Conservation (phyloP, 1,140 invertebrate species). For the Gonioctena quinquepunctata region DNA sequence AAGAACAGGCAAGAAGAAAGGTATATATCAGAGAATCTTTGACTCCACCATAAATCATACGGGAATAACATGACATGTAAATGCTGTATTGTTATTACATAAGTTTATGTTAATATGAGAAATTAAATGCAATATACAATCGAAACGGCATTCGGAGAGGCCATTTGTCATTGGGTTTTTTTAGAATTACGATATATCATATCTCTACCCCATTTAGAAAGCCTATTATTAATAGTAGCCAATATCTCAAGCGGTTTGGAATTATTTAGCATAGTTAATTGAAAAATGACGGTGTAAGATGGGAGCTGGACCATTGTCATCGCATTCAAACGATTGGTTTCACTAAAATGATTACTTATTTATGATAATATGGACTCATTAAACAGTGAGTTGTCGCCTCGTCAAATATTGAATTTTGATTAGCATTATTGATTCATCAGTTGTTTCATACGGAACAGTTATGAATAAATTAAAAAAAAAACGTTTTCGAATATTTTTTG, state of each 20-base stretch:
- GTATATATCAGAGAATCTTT: constrained; percentile 25
- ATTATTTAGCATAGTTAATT: background rate
- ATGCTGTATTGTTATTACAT: constrained; percentile 39
- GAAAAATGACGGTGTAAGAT: constrained; percentile 3
- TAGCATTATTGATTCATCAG: no score
- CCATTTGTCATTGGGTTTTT: constrained; percentile 31
- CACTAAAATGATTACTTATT: background rate
- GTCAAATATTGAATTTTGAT: background rate
- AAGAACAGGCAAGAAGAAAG: constrained; percentile 6
- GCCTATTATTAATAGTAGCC: constrained; percentile 27
- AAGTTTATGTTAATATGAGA: constrained; percentile 37
- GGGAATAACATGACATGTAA: constrained; percentile 34
- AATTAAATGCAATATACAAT: constrained; percentile 34
- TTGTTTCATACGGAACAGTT: no score
- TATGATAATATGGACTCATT: background rate
- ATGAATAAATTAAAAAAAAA: no score
- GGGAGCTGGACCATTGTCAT: background rate
- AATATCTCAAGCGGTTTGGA: background rate
- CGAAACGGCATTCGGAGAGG: constrained; percentile 32
- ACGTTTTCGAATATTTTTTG: no score
- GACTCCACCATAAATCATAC: constrained; percentile 33
- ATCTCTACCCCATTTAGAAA: constrained; percentile 25
- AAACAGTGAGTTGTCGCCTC: background rate
- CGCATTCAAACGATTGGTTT: background rate
- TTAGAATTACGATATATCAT: constrained; percentile 2